phyloP scores from a whole-genome alignment of 2,888 invertebrate genomes.

The Noctuana brunneofusca region DNA sequence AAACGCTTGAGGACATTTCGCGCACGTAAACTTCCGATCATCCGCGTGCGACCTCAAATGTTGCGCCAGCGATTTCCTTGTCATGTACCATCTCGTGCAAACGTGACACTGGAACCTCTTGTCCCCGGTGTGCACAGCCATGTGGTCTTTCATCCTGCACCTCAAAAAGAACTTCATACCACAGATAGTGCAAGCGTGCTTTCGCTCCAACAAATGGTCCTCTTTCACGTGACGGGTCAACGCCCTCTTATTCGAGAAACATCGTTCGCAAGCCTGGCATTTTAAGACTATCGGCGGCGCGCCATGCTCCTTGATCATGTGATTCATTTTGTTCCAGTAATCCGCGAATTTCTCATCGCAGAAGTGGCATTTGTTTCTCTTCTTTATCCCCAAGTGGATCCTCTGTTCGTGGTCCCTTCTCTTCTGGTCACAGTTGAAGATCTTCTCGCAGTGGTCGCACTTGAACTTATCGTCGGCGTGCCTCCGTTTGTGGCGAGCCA shows the following conservation, averaged over 20 bases:
- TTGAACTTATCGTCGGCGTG: conserved; percentile 55
- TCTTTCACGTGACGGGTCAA: conserved; percentile 57
- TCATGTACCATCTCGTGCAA: conserved; percentile 57
- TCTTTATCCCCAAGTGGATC: conserved; percentile 49
- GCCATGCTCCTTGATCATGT: conserved; percentile 59
- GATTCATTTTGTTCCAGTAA: conserved; percentile 58
- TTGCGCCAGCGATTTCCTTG: conserved; percentile 53
- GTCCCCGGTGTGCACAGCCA: conserved; percentile 57
- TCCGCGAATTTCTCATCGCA: conserved; percentile 56
- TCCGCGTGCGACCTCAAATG: conserved; percentile 59
- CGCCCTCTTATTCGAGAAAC: conserved; percentile 53
- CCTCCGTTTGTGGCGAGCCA: conserved; percentile 42
- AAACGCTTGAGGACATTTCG: conserved; percentile 50
- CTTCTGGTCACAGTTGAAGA: conserved; percentile 55
- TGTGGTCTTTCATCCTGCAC: conserved; percentile 51
- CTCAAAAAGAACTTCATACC: conserved; percentile 60
- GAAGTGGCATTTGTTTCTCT: conserved; percentile 53
- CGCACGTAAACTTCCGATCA: conserved; percentile 52
- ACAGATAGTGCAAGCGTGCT: conserved; percentile 69
- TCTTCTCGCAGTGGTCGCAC: conserved; percentile 67
- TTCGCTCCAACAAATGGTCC: conserved; percentile 65
- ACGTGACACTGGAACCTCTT: conserved; percentile 58
- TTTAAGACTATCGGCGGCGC: conserved; percentile 49
- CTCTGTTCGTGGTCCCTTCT: conserved; percentile 47
- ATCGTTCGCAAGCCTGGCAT: conserved; percentile 61